A percentile compares a stretch with the other conserved stretches of the same genome.
phyloP scores from a whole-genome alignment of 2,797 vertebrate species.

The Propithecus deckenii region DNA sequence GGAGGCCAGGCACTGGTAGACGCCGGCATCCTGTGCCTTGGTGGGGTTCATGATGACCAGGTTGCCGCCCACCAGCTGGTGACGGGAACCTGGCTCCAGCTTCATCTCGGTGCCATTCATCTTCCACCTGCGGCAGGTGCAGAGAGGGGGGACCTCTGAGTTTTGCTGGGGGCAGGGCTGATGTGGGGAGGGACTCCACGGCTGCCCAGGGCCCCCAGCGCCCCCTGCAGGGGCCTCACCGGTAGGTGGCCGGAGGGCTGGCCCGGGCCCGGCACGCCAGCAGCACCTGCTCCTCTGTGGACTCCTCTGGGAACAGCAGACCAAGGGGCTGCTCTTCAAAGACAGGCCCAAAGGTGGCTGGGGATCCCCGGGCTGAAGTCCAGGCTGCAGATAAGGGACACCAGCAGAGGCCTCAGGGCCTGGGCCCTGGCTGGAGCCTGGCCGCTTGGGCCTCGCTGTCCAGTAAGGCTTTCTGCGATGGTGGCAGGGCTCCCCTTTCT shows the following conservation, averaged over 20 bases:
- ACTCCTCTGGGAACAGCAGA: conserved; percentile 93
- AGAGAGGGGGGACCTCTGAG: background rate
- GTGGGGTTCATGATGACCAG: conserved; percentile 93
- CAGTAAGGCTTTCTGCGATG: rapidly evolving
- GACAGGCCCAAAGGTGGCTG: conserved; percentile 90
- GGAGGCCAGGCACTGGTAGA: conserved; percentile 95
- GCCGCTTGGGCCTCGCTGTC: too few species aligned
- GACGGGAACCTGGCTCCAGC: conserved; percentile 89
- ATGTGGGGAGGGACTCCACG: rapidly evolving
- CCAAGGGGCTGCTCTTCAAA: conserved; percentile 95
- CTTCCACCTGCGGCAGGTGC: conserved; percentile 89
- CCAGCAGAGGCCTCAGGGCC: background rate
- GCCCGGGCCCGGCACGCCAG: conserved; percentile 93
- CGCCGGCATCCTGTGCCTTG: conserved; percentile 90
- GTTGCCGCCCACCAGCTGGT: conserved; percentile 93
- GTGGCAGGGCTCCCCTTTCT: background rate
- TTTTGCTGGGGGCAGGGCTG: background rate
- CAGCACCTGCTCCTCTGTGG: conserved; percentile 93
- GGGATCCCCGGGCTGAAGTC: conserved; percentile 87
- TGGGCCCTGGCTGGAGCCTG: background rate
- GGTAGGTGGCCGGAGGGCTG: conserved; percentile 93
- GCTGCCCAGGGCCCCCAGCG: background rate
- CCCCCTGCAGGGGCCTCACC: conserved; percentile 81
- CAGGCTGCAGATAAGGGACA: conserved; percentile 84
- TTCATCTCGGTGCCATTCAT: conserved; percentile 94